phyloP scores from a whole-genome alignment of 2,113 vertebrate species.

The Brachypteracias leptosomus region DNA sequence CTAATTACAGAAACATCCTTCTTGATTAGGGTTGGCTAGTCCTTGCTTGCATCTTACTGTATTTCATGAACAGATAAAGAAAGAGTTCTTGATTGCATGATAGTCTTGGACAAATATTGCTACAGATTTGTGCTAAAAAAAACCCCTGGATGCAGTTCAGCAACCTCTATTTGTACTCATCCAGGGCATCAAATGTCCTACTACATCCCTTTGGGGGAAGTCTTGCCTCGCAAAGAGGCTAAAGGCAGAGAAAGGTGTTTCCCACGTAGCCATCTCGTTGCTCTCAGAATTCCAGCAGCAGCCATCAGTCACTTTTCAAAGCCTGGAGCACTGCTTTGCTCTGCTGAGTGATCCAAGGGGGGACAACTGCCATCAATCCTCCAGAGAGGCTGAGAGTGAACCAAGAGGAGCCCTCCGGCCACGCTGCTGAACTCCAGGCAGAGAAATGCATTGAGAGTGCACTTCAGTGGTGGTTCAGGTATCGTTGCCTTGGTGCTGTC shows the following conservation, averaged over 20 bases:
- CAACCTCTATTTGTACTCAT: not conserved
- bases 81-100: not conserved
- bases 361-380: not conserved
- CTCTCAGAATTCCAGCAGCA: not conserved
- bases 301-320: not conserved
- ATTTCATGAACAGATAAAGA: not conserved
- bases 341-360: not conserved
- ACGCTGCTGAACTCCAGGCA: not conserved
- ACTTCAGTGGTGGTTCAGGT: not conserved
- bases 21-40: conserved; percentile 47
- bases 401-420: not conserved
- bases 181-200: not conserved
- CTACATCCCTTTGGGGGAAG: not conserved
- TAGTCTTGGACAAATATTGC: not conserved
- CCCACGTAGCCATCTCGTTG: accelerated
- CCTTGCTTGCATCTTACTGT: not conserved
- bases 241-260: not conserved
- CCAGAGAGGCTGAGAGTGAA: not conserved
- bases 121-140: not conserved
- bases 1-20: conserved; percentile 57
- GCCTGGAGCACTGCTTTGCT: not conserved
- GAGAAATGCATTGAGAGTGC: not conserved
- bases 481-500: not conserved
- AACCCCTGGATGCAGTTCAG: not conserved
- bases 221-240: not conserved